A percentile compares a stretch with the other conserved stretches of the same genome.
Conservation (phyloP, 2,888 invertebrate genomes). For the Axea sp. region DNA sequence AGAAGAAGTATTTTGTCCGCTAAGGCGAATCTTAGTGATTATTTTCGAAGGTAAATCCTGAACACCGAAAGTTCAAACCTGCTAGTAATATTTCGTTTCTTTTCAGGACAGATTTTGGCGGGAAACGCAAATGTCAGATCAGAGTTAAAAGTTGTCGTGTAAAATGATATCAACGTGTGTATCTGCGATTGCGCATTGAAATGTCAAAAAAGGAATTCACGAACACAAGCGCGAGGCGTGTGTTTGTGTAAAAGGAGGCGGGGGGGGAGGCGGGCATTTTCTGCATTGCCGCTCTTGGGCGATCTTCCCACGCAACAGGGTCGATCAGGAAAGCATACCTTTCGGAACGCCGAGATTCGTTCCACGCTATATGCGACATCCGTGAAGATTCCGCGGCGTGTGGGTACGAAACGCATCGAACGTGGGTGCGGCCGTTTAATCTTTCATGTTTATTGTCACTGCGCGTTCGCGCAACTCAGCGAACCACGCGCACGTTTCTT, state of each 20-base stretch:
- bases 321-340: conserved; percentile 28
- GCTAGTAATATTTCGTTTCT: too few relatives aligned
- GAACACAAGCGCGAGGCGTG: conserved; percentile 14
- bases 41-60: too few relatives aligned
- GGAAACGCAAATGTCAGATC: conserved; percentile 8
- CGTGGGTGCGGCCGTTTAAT: conserved; percentile 34
- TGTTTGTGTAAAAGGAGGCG: conserved; percentile 14
- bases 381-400: conserved; percentile 44
- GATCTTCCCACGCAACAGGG: conserved; percentile 45
- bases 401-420: conserved; percentile 21
- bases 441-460: conserved; percentile 27
- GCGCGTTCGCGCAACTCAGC: conserved; percentile 15
- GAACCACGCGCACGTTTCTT: too few relatives aligned
- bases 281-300: conserved; percentile 25
- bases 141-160: conserved; percentile 10
- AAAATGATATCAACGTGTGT: conserved; percentile 25
- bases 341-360: conserved; percentile 36
- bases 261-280: conserved; percentile 26
- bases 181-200: conserved; percentile 30
- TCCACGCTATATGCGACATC: conserved; percentile 44
- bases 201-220: conserved; percentile 47
- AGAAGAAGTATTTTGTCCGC: too few relatives aligned
- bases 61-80: too few relatives aligned
- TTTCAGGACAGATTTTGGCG: conserved; percentile 4
- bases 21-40: too few relatives aligned